These are phyloP conservation scores for Potorous gilbertii DNA, from an alignment of 2,797 vertebrate genomes.

Conservation along the genomic window DNA sequence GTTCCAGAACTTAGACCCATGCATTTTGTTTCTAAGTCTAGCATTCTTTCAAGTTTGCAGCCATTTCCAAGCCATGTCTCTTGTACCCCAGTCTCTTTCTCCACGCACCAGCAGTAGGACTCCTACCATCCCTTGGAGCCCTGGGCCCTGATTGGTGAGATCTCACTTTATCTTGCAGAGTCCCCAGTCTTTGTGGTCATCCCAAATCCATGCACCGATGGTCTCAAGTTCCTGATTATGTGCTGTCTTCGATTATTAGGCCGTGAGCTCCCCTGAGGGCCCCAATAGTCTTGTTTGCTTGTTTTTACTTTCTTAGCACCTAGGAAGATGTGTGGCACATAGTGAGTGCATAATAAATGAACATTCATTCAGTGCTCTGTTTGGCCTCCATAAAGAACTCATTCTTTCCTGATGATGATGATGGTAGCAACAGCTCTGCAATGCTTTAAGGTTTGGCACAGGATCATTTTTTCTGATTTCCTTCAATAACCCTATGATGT, in stretches of 20 bases:
- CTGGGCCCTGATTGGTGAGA: background rate
- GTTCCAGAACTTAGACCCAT: background rate
- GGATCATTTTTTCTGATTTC: background rate
- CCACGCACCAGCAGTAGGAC: background rate
- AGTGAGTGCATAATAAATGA: background rate
- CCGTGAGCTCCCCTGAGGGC: no score
- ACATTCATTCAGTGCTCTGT: background rate
- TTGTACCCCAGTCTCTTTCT: background rate
- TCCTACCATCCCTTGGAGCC: background rate
- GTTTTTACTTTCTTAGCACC: background rate
- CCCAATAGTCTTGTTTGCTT: background rate
- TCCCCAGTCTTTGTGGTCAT: background rate
- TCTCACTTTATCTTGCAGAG: background rate
- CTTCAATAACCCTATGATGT: background rate
- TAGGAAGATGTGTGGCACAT: background rate
- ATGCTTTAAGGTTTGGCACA: background rate
- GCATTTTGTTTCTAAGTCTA: background rate
- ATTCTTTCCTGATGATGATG: background rate
- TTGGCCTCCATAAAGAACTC: background rate
- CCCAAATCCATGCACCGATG: background rate
- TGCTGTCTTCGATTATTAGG: background rate
- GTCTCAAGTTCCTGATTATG: background rate
- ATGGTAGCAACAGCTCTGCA: background rate
- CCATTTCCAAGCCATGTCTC: background rate
- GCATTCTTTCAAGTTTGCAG: background rate